Conservation (phyloP, 2,113 vertebrate species). For the Felis catus region DNA sequence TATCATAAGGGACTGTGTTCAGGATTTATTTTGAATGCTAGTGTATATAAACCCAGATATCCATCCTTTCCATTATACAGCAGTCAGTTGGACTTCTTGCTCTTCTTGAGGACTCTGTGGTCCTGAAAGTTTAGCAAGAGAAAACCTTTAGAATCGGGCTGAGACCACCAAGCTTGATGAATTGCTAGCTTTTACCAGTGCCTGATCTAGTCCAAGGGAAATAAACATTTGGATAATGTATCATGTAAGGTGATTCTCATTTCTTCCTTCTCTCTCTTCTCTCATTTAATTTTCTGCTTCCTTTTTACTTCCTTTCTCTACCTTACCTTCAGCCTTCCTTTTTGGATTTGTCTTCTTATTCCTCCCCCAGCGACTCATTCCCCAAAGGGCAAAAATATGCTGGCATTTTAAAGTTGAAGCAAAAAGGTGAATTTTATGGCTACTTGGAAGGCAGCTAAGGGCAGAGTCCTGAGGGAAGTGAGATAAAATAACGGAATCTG, state of each 20-base stretch:
- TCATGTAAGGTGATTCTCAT: slow-evolving; percentile 45
- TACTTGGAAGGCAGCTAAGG: slow-evolving; percentile 65
- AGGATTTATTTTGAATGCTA: slow-evolving; percentile 42
- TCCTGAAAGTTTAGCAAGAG: background rate
- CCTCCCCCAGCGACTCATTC: background rate
- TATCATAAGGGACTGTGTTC: background rate
- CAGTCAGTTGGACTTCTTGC: background rate
- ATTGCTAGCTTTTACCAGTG: background rate
- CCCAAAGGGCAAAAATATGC: slow-evolving; percentile 52
- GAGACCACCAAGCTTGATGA: slow-evolving; percentile 22
- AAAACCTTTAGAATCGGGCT: slow-evolving; percentile 32
- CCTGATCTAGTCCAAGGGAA: slow-evolving; percentile 54
- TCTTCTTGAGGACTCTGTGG: background rate
- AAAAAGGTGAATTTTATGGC: slow-evolving; percentile 69
- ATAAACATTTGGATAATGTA: slow-evolving; percentile 37
- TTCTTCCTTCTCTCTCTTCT: slow-evolving; percentile 32
- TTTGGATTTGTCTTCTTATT: slow-evolving; percentile 2
- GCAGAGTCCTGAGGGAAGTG: slow-evolving; percentile 67
- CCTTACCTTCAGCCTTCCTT: background rate
- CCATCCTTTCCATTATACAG: background rate
- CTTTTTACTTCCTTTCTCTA: background rate
- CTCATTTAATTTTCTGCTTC: background rate
- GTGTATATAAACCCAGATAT: background rate
- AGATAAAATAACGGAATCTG: slow-evolving; percentile 64
- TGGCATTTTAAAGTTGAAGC: slow-evolving; percentile 70